A percentile compares a stretch with the other conserved stretches of the same genome.
Conservation (phyloP, 2,888 invertebrate genomes). For the Salpingus planirostris region DNA sequence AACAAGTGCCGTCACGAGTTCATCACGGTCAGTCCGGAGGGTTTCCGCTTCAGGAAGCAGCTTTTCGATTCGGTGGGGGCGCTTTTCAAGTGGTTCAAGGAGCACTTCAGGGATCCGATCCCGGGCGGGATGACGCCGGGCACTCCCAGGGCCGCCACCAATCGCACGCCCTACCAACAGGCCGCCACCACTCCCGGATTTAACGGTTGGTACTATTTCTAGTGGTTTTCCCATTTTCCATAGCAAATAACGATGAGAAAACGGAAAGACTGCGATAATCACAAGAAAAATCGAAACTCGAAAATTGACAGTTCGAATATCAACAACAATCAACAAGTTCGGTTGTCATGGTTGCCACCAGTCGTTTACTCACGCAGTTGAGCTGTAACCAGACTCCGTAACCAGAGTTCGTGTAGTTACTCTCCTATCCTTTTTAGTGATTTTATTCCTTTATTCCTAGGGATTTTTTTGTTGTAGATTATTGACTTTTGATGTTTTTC, state of each 20-base stretch:
- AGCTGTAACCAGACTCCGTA: too few species aligned
- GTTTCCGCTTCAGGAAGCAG: constrained; percentile 82
- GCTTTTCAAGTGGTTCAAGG: constrained; percentile 94
- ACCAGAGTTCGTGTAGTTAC: too few species aligned
- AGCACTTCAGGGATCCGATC: constrained; percentile 89
- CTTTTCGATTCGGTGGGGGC: constrained; percentile 74
- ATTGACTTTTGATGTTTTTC: constrained; percentile 20
- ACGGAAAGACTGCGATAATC: too few species aligned
- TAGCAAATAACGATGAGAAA: too few species aligned
- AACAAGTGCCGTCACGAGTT: constrained; percentile 83
- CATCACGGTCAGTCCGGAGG: constrained; percentile 84
- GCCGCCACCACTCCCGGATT: constrained; percentile 29
- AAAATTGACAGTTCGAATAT: too few species aligned
- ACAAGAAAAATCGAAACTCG: too few species aligned
- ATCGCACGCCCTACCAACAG: constrained; percentile 47
- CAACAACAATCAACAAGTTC: too few species aligned
- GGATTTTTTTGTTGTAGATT: constrained; percentile 8
- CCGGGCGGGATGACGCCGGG: constrained; percentile 63
- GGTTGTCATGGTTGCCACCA: too few species aligned
- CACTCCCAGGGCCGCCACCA: constrained; percentile 55
- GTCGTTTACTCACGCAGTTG: too few species aligned
- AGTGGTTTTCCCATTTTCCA: too few species aligned
- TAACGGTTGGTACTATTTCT: too few species aligned
- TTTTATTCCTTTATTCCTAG: constrained; percentile 3
- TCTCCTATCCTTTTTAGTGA: too few species aligned